Conservation (phyloP, 2,113 vertebrate species). For the Ellobius talpinus region DNA sequence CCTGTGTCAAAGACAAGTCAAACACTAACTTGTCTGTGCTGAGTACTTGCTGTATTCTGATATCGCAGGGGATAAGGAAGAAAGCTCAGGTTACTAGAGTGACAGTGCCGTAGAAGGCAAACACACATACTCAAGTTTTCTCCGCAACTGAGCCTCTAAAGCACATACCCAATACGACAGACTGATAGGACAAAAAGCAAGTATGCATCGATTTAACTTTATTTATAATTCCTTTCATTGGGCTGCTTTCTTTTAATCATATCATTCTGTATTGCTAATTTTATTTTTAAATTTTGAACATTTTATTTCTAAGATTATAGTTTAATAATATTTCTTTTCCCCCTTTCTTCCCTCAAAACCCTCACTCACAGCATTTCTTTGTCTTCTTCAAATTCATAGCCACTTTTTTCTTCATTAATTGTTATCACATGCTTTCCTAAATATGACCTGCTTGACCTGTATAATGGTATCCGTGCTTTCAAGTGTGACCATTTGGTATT, state of each 20-base stretch:
- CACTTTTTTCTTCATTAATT: background rate
- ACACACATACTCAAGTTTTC: background rate
- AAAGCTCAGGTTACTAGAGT: background rate
- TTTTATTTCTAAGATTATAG: background rate
- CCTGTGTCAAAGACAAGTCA: background rate
- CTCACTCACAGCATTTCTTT: background rate
- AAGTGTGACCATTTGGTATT: background rate
- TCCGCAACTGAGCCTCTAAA: background rate
- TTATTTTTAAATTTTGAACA: background rate
- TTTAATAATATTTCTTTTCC: background rate
- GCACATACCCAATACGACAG: background rate
- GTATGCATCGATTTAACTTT: background rate
- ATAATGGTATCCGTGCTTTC: no score
- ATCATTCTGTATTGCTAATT: background rate
- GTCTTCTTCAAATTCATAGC: background rate
- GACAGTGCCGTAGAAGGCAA: background rate
- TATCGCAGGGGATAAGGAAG: background rate
- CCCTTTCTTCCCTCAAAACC: background rate
- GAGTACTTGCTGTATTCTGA: background rate
- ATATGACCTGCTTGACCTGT: background rate
- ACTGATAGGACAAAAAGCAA: background rate
- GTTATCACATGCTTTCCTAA: background rate
- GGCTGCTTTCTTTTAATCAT: background rate
- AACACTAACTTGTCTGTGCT: background rate
- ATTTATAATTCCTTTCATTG: conserved; percentile 17